Base-by-base conservation (phyloP, 2,888 invertebrate genomes). In the Eretmocerus hayati region DNA sequence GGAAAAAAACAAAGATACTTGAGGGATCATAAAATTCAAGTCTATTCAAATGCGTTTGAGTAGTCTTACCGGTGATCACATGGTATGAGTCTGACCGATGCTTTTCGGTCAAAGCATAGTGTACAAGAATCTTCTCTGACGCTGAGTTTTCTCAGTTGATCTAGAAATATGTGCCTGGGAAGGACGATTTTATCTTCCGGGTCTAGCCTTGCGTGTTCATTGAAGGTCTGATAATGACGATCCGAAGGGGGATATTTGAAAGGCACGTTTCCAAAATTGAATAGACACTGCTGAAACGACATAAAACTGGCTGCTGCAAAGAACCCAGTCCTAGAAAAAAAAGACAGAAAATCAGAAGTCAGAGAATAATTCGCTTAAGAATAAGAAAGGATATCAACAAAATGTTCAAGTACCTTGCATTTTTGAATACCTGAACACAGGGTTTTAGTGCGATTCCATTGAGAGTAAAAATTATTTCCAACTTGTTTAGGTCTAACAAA, bases 261-360 rank as follows among this genome's bases (percentile, higher is more conserved):
- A 1, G 87, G 82, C 54, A 81, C 78, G 52, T 81, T 76, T 45
- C 94, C 94, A 72, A 94, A 94, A 74, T 94, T 94, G 74, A 94
- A 94, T 41, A 84, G 79, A 73, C 92, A 92, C 66, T 93, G 93
- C 69, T 95, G 94, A 76, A 91, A 94, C 54, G 92, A 90, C 93
- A 93, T 94, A 72, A 94, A 93, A 71, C 91, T 93, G 3, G 93
- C 94, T 3, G 92, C 94, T 8, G 94, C 92, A 74, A 90, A 94
- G 73, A 90, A 93, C 23, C 93, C 93, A 58, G 81, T 79, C 59
- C 89, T 90, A 43, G 3, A 53, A 32, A 54, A 55, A 41, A 19
- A 16, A 36, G n/a, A n/a, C n/a, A n/a, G n/a, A n/a, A n/a, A n/a
- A n/a, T n/a, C n/a, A 9, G 30, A 33, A n/a, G n/a, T n/a, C n/a